These are phyloP conservation scores for Sternotherus odoratus DNA, from an alignment of 2,797 vertebrate genomes.

Conservation along the genomic window DNA sequence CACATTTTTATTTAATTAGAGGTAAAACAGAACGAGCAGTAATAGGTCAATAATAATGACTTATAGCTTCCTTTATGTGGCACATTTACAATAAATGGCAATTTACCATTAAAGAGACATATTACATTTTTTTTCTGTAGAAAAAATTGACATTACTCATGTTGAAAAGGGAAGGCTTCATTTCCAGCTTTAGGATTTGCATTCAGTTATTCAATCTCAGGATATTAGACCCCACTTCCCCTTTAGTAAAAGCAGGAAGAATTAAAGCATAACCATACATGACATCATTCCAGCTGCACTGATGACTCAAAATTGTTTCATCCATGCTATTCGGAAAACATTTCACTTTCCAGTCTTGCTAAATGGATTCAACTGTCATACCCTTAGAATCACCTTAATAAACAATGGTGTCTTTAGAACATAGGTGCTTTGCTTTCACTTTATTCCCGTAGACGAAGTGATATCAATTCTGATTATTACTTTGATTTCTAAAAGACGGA, in stretches of 20 bases:
- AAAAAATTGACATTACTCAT: slow-evolving; percentile 81
- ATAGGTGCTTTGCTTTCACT: not conserved
- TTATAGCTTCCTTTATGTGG: slow-evolving; percentile 83
- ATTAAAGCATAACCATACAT: slow-evolving; percentile 78
- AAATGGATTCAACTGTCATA: slow-evolving; percentile 72
- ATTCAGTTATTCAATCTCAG: slow-evolving; percentile 71
- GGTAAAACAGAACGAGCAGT: slow-evolving; percentile 80
- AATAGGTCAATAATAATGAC: slow-evolving; percentile 84
- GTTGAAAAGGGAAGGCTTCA: slow-evolving; percentile 70
- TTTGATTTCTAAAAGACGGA: not conserved
- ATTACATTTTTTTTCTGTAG: slow-evolving; percentile 73
- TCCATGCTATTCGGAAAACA: slow-evolving; percentile 74
- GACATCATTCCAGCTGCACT: slow-evolving; percentile 78
- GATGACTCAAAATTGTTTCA: slow-evolving; percentile 76
- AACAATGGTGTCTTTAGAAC: slow-evolving; percentile 17
- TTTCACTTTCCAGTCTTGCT: slow-evolving; percentile 75
- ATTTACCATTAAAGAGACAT: slow-evolving; percentile 81
- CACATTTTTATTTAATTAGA: slow-evolving; percentile 84
- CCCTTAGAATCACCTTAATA: slow-evolving; percentile 53
- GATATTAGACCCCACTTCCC: slow-evolving; percentile 61
- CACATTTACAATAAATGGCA: slow-evolving; percentile 84
- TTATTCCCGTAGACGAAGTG: slow-evolving; percentile 4
- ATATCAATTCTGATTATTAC: not conserved
- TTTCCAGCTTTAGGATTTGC: slow-evolving; percentile 74
- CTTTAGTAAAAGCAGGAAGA: slow-evolving; percentile 77